Evolutionary conservation across 1,140 invertebrate genomes (phyloP), one percentile per base, ranked within the genome.

Genomic region (Aradophagus sp.): DNA sequence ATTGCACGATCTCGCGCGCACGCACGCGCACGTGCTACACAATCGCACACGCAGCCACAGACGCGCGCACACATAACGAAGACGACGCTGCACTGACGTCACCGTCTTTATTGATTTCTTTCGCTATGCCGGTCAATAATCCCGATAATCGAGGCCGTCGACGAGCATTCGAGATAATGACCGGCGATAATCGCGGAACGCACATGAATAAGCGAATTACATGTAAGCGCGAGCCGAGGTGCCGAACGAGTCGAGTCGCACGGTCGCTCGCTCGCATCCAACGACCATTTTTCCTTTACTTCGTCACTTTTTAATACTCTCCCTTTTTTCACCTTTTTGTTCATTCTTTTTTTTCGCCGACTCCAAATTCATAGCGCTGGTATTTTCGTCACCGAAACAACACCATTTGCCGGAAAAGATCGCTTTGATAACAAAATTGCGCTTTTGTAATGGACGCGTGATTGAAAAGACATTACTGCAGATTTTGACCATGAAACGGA

Each of bases 161-260:
- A 72, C 69, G 69, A 66, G 61, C 56, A 72, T 61, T 72, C 69
- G 61, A 72, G 61, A 72, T 72, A 72, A 72, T 66, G 69, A 72
- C 69, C 69, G 69, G 61, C 38, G 69, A 72, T 66, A 72, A 72
- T 72, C 62, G 56, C 61, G 69, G 69, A 61, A 55, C 68, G 68
- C 68, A 44, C 55, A 61, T 55, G 59, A 71, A 71, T 58, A 62
- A 56, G 52, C 36, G 45, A 56, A 63, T 62, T 63, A 59, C 59
- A 38, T 11, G 42, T 35, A 16, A 45, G 48, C 38, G 44, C 50
- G 17, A 20, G 17, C n/a, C 8, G 29, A 36, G 32, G 41, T 31
- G 32, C 13, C 32, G 23, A 39, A 47, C 12, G 23, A 34, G 16
- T 44, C 31, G 36, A n/a, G 19, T 11, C 13, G 32, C 41, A 20